Conservation (phyloP, 2,113 vertebrate species). For the Scalopus aquaticus region DNA sequence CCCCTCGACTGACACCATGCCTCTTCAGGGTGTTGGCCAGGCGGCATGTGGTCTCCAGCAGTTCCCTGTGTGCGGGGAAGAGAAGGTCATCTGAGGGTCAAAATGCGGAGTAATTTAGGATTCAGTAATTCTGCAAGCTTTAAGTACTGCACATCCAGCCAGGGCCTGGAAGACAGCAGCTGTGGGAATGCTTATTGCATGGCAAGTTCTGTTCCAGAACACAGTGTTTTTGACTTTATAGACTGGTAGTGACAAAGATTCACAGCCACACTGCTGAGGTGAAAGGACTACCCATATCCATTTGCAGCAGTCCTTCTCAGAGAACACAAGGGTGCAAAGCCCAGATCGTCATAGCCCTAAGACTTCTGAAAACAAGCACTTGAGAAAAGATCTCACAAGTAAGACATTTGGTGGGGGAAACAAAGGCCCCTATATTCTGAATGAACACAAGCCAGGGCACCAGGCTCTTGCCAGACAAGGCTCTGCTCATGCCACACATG, state of each 20-base stretch:
- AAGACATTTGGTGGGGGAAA: neutral
- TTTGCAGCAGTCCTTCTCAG: neutral
- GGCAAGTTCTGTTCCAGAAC: neutral
- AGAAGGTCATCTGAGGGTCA: neutral
- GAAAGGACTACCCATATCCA: neutral
- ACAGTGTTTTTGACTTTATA: neutral
- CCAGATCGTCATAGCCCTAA: neutral
- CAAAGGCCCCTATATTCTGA: neutral
- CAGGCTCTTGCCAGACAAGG: neutral
- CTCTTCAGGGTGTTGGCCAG: slow-evolving; percentile 93
- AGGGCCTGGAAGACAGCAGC: neutral
- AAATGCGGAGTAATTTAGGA: neutral
- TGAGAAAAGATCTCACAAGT: neutral
- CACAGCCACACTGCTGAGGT: neutral
- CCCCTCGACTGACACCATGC: slow-evolving; percentile 89
- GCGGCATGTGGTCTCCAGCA: slow-evolving; percentile 94
- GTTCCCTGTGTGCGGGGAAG: slow-evolving; percentile 85
- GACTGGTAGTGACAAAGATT: neutral
- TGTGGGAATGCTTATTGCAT: neutral
- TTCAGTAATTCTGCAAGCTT: neutral
- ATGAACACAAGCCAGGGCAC: neutral
- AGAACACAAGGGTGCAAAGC: neutral
- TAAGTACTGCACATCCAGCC: neutral
- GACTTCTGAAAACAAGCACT: neutral
- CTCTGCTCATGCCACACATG: neutral